Evolutionary conservation across 2,797 vertebrate genomes (phyloP), one percentile per base, ranked within the genome.

Genomic region (Smutsia temminckii): DNA sequence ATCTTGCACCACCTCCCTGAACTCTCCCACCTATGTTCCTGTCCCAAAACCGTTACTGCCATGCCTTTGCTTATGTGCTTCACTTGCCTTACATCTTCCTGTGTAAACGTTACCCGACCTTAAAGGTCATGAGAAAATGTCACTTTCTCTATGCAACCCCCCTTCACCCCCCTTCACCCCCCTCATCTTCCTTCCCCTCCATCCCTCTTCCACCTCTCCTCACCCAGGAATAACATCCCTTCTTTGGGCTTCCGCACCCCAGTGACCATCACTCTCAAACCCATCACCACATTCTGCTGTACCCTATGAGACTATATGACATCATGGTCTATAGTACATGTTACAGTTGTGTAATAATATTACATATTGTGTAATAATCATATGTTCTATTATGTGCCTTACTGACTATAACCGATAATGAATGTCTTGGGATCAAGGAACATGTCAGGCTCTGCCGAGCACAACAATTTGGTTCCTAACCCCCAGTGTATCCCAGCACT

Each of bases 381-480:
- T 1, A 66, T 18, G 13, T 8, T 81, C 14, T 34, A 16, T 5
- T 2, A 3, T 4, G 2, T 37, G 6, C 21, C 53, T 51, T 27
- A 29, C 37, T 40, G 6, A 78, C 51, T 23, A 4, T 8, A 40
- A 63, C 25, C 16, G 6, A 53, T 12, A 85, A 75, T 74, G 34
- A 90, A 29, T 14, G 16, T 51, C 75, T 27, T 13, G 42, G 23
- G 3, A 57, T n/a, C 21, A 29, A 74, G 18, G 68, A 90, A 57
- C 17, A 7, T 1, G 4, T n/a, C 21, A 21, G 57, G 8, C 46
- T 88, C 55, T 49, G 1, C 13, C 5, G 8, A 49, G 64, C 29
- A 51, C 21, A 53, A 32, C 25, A 25, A 1, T 25, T 42, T 9
- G 0, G 5, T 34, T 3, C 3, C 40, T 17, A 29, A 85, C 14